Evolutionary conservation across 2,888 invertebrate genomes (phyloP).

Genomic region (Seladonia tumulorum): DNA sequence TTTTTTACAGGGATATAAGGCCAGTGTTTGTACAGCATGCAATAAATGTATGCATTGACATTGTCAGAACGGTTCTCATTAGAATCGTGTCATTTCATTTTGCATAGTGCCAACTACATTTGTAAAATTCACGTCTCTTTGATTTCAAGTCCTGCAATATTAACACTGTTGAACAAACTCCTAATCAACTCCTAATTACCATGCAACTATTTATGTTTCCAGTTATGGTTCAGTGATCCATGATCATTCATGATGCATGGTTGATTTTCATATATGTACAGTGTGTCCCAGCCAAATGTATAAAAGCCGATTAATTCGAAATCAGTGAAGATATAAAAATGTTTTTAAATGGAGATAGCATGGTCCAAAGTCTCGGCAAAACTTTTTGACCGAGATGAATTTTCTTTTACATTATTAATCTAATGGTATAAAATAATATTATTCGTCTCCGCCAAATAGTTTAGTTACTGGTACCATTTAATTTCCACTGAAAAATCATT

Average conservation of each 20-base stretch:
- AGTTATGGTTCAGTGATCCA: constrained; percentile 60
- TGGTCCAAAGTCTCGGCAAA: background rate
- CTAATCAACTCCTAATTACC: constrained; percentile 56
- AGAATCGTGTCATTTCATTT: constrained; percentile 61
- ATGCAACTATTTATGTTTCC: constrained; percentile 56
- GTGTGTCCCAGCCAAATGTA: background rate
- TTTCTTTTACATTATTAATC: background rate
- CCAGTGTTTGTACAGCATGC: constrained; percentile 70
- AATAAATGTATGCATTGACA: constrained; percentile 68
- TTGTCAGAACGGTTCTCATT: constrained; percentile 68
- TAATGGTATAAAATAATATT: background rate
- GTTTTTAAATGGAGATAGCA: background rate
- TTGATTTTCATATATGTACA: constrained; percentile 58
- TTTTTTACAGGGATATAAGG: constrained; percentile 59
- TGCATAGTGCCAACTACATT: constrained; percentile 65
- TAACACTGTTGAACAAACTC: constrained; percentile 51
- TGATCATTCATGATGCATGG: constrained; percentile 72
- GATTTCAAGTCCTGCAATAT: constrained; percentile 59
- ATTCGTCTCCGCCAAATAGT: constrained; percentile 1
- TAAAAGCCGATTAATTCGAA: background rate
- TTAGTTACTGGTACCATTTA: background rate
- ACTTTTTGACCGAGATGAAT: background rate
- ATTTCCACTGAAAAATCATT: background rate
- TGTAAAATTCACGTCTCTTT: constrained; percentile 64
- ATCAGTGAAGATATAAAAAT: background rate